These are phyloP conservation scores for Xerus rutilus DNA, from an alignment of 2,797 vertebrate genomes.

Conservation along the genomic window DNA sequence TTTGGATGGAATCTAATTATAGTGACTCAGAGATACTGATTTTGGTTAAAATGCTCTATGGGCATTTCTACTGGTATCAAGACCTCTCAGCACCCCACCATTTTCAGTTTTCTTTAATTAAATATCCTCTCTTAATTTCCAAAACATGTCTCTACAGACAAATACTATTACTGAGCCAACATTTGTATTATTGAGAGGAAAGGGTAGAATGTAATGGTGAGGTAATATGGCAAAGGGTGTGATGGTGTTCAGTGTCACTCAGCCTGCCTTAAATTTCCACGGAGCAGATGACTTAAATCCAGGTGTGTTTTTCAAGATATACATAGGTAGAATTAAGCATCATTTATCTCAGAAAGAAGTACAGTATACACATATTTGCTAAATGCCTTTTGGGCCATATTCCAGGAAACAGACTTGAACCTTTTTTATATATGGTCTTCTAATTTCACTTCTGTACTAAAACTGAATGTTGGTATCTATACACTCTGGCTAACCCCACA, in stretches of 20 bases:
- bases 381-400: not conserved
- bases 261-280: conserved; percentile 44
- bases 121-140: not conserved
- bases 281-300: conserved; percentile 34
- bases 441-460: conserved; percentile 42
- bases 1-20: not conserved
- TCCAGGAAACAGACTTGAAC: not conserved
- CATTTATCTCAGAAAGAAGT: conserved; percentile 35
- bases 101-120: conserved; percentile 52
- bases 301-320: conserved; percentile 52
- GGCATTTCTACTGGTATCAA: conserved; percentile 38
- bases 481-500: not conserved
- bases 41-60: conserved; percentile 61
- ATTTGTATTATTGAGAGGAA: conserved; percentile 55
- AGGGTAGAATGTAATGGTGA: not conserved
- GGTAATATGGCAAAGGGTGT: not conserved
- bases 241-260: not conserved
- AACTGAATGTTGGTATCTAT: conserved; percentile 27
- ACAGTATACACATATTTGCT: not conserved
- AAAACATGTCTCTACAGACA: conserved; percentile 22
- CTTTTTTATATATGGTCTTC: not conserved
- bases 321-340: conserved; percentile 45
- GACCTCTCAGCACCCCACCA: not conserved
- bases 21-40: conserved; percentile 46
- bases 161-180: conserved; percentile 16